Conservation (phyloP, 1,140 invertebrate species). For the Caerostris extrusa region DNA sequence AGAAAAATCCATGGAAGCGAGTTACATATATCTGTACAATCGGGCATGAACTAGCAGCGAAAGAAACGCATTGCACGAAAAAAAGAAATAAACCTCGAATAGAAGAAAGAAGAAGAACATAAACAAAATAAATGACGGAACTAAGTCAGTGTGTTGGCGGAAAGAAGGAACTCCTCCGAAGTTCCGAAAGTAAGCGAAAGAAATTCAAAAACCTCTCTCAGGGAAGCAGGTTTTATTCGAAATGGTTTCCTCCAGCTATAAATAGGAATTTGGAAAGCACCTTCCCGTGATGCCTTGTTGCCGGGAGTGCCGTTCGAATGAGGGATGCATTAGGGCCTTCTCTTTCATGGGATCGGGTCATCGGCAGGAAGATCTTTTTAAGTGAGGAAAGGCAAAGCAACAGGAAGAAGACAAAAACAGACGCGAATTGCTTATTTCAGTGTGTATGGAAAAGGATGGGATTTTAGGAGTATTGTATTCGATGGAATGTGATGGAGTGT, state of each 20-base stretch:
- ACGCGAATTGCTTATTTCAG: background rate
- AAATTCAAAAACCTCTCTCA: background rate
- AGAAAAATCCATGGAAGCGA: too few species aligned
- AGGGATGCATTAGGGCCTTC: conserved; percentile 44
- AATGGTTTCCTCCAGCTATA: conserved; percentile 17
- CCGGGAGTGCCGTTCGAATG: conserved; percentile 28
- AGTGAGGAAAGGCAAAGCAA: background rate
- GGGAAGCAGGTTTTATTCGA: conserved; percentile 19
- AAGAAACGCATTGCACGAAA: background rate
- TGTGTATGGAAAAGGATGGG: background rate
- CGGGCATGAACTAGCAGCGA: background rate
- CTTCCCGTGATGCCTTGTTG: background rate
- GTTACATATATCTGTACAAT: background rate
- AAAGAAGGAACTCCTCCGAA: background rate
- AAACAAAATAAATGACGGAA: conserved; percentile 8
- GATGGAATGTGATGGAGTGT: background rate
- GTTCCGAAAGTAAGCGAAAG: background rate
- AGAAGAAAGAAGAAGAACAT: background rate
- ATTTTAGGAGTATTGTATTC: background rate
- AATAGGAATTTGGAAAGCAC: conserved; percentile 41
- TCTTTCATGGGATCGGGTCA: background rate
- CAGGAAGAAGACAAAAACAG: background rate
- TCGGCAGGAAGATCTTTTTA: background rate
- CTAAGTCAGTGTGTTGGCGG: conserved; percentile 13
- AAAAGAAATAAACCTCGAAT: background rate